These are phyloP conservation scores for Drosophila silvestris DNA, from an alignment of 2,888 invertebrate genomes.

Conservation along the genomic window DNA sequence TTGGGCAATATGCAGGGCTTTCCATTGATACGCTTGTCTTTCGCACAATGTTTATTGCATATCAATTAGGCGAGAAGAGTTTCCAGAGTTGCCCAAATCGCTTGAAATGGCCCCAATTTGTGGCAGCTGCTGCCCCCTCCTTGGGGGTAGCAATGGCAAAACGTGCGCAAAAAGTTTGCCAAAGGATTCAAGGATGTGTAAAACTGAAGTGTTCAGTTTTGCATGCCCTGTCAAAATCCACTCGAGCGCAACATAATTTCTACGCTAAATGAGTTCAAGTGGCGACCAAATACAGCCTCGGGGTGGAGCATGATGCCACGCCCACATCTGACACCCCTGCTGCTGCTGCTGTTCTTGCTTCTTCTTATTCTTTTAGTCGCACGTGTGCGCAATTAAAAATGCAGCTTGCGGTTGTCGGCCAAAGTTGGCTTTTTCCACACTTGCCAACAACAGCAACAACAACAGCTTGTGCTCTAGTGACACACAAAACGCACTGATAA, in stretches of 20 bases:
- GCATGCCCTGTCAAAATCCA: conserved; percentile 70
- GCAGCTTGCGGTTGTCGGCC: conserved; percentile 79
- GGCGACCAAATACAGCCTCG: conserved; percentile 39
- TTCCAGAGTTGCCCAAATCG: conserved; percentile 2
- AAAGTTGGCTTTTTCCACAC: conserved; percentile 40
- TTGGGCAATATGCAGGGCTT: conserved; percentile 60
- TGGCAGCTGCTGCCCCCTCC: conserved; percentile 31
- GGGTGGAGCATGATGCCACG: conserved; percentile 30
- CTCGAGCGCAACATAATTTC: conserved; percentile 76
- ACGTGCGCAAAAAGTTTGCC: conserved; percentile 71
- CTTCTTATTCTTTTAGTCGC: conserved; percentile 39
- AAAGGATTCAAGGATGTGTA: conserved; percentile 64
- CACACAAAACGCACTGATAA: conserved; percentile 59
- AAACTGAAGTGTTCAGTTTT: neutral
- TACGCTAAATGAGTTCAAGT: conserved; percentile 77
- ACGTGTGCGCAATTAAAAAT: conserved; percentile 79
- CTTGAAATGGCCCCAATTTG: conserved; percentile 49
- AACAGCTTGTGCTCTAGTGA: conserved; percentile 61
- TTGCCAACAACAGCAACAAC: neutral
- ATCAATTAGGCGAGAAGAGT: conserved; percentile 64
- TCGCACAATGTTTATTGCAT: conserved; percentile 76
- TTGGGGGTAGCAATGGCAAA: conserved; percentile 38
- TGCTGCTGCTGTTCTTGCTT: neutral
- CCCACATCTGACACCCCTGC: conserved; percentile 27
- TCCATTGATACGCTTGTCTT: conserved; percentile 58